phyloP scores from a whole-genome alignment of 2,113 vertebrate genomes.

The Pyrgilauda ruficollis region DNA sequence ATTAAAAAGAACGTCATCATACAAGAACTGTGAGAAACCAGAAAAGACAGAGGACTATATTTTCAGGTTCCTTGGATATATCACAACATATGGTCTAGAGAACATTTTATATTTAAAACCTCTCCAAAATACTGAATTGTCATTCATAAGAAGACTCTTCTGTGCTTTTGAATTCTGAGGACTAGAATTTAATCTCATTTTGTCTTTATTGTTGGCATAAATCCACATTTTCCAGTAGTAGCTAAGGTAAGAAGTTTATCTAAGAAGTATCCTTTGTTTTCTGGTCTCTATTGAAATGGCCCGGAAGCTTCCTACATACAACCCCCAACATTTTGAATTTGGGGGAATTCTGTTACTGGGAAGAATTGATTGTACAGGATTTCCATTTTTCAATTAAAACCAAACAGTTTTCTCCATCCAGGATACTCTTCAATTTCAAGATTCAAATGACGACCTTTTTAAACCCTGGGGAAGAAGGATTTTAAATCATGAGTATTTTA shows the following conservation, averaged over 20 bases:
- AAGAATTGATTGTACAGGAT: not conserved
- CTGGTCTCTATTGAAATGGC: not conserved
- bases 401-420: not conserved
- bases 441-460: not conserved
- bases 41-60: conserved; percentile 49
- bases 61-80: conserved; percentile 14
- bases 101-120: conserved; percentile 18
- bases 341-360: not conserved
- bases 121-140: not conserved
- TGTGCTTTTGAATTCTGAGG: not conserved
- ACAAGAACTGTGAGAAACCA: conserved; percentile 24
- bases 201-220: not conserved
- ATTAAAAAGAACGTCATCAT: not conserved
- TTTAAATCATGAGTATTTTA: not conserved
- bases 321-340: not conserved
- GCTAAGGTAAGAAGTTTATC: not conserved
- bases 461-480: not conserved
- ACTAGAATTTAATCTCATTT: not conserved
- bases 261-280: not conserved
- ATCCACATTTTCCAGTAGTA: not conserved
- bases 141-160: conserved; percentile 31
- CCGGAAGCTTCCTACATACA: not conserved
- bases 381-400: not conserved
- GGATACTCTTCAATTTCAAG: not conserved
- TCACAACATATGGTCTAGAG: conserved; percentile 12